Evolutionary conservation across 1,140 invertebrate species (phyloP).

Genomic region (Solenopsis invicta): DNA sequence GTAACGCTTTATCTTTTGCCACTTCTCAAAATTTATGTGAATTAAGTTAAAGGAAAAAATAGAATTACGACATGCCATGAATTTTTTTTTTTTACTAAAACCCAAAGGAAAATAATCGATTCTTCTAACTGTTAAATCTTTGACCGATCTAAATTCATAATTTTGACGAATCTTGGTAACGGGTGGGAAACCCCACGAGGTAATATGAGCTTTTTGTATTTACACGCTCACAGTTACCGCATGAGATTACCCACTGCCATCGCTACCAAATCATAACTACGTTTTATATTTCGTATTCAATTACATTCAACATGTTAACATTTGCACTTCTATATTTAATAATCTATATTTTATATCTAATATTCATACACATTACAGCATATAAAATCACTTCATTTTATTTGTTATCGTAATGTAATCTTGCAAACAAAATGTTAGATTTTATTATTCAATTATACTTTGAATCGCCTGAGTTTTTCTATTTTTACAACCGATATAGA

Average conservation of each 20-base stretch:
- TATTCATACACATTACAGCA: neutral
- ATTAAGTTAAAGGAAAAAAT: neutral
- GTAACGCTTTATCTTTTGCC: conserved; percentile 18
- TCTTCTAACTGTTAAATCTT: neutral
- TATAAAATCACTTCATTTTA: neutral
- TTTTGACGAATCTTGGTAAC: conserved; percentile 84
- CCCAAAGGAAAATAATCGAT: neutral
- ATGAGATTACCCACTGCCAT: conserved; percentile 93
- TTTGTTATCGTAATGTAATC: neutral
- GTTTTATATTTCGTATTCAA: neutral
- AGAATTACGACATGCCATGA: neutral
- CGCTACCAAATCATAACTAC: conserved; percentile 82
- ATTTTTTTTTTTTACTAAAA: neutral
- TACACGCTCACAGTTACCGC: conserved; percentile 95
- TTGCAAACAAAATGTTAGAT: neutral
- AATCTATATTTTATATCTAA: neutral
- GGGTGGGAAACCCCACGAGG: conserved; percentile 91
- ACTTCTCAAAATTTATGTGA: neutral
- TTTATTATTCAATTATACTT: conserved; percentile 2
- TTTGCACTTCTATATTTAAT: neutral
- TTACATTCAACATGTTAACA: neutral
- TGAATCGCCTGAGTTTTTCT: neutral
- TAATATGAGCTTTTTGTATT: conserved; percentile 89
- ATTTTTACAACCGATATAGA: neutral
- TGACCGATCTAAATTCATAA: conserved; percentile 39